These are phyloP conservation scores for Chaetodon auriga DNA, from an alignment of 2,113 vertebrate species.

Conservation along the genomic window DNA sequence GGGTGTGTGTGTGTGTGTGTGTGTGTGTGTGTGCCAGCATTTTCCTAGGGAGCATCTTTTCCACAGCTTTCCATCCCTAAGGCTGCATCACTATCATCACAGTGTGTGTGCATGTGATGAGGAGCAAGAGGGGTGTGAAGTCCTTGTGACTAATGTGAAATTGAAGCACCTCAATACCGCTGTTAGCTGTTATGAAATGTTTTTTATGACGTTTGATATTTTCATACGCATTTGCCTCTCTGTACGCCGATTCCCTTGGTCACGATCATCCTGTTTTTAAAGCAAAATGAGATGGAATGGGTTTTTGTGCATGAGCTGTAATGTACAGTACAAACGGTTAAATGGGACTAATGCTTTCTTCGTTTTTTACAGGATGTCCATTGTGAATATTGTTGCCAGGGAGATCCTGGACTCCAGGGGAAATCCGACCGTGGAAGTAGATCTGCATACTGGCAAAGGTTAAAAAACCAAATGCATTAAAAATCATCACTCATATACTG, in stretches of 20 bases:
- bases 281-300: neutral
- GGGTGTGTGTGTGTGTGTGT: neutral
- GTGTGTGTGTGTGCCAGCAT: constrained; percentile 27
- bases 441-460: constrained; percentile 92
- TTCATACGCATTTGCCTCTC: neutral
- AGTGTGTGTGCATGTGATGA: constrained; percentile 43
- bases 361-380: constrained; percentile 86
- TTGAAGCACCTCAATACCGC: neutral
- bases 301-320: neutral
- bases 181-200: constrained; percentile 5
- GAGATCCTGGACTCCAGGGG: constrained; percentile 94
- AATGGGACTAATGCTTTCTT: constrained; percentile 1
- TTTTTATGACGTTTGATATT: neutral
- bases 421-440: constrained; percentile 89
- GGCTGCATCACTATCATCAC: constrained; percentile 67
- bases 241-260: neutral
- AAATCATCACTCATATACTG: neutral
- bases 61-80: constrained; percentile 50
- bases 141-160: constrained; percentile 33
- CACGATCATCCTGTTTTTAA: neutral
- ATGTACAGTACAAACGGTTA: neutral
- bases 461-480: neutral
- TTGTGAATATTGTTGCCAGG: constrained; percentile 91
- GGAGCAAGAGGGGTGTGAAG: constrained; percentile 39
- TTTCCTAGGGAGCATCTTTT: constrained; percentile 58